Evolutionary conservation across 2,113 vertebrate genomes (phyloP), one percentile per base, ranked within the genome.

Genomic region (Phaethon lepturus): DNA sequence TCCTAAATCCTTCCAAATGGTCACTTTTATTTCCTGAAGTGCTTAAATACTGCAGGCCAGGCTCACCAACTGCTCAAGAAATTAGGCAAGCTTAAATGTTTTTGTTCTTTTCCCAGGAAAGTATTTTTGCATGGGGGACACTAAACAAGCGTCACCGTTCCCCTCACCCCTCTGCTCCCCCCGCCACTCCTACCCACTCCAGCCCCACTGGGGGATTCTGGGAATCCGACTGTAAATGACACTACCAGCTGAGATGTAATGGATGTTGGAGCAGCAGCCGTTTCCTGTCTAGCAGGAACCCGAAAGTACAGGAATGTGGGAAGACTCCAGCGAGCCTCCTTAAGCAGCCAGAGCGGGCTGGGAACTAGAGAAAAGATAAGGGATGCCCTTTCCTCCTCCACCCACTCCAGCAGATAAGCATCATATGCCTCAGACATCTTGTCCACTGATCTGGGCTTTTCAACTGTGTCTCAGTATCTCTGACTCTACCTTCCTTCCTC

Each of bases 381-480:
- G 93, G 90, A 95, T 82, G 90, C 92, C 95, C 91, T 76, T 93
- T 95, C 92, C 94, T 95, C 87, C 97, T 96, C 93, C 90, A 97
- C 96, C 96, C 93, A 82, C 86, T 33, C 42, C 89, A 47, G 79
- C 78, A 98, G 98, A 97, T 97, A 97, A 98, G 95, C 93, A 96
- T 96, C 96, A 42, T 85, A 35, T 7, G 86, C 93, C 95, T 88
- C 96, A 95, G 96, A 97, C 97, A 97, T 96, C 97, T 97, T 75
- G 95, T 87, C 97, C 97, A 83, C 97, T 22, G 94, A 95, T 97
- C 97, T 97, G 96, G 68, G 96, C 92, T 96, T 97, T 95, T 86
- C 90, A 71, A 31, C 93, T 17, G 13, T 7, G 58, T 66, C 94
- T 88, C 93, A 23, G 93, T 96, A 88, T 96, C 98, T 96, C 78